Base-by-base conservation (phyloP, 2,113 vertebrate species). In the Antigone vipio region DNA sequence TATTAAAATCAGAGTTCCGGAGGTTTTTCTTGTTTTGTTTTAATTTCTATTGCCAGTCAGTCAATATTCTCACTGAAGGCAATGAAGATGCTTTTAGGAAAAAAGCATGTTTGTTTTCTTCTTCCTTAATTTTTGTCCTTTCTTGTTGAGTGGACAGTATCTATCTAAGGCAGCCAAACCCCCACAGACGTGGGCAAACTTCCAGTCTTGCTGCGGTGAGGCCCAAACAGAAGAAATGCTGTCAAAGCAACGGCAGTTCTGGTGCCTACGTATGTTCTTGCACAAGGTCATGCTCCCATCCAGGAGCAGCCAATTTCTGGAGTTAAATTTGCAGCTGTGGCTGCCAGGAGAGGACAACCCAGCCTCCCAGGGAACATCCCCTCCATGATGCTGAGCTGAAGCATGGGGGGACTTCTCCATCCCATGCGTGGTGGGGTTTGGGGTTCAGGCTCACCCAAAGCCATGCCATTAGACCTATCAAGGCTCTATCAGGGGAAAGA, bases 211-310 rank as follows among this genome's bases (percentile, higher is more conserved):
- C 67, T 78, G 68, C 81, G 84, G 52, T 53, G 19, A 35, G 40
- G 30, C 42, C 35, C 3, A 7, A 74, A 44, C 11, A 64, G 44
- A 63, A 42, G 45, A 66, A 76, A 24, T 0, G 1, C 4, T 21
- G 12, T 0, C 1, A 84, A 71, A 71, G 30, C 63, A 86, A 4
- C 0, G 0, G 9, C 52, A 52, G 4, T 11, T 19, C 72, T 22
- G 27, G 23, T 89, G 60, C 35, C 35, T 34, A 20, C 12, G 2
- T 11, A 59, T 0, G 1, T 32, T 15, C 18, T 62, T 27, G 4
- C 68, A 29, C 0, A 0, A 76, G 45, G 42, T 58, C 67, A 11
- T 4, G 21, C 22, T 67, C 38, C 1, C 0, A 24, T 29, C 64
- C 67, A 47, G 64, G 10, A 79, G 12, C 32, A 83, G 14, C 8